Conservation (phyloP, 2,888 invertebrate genomes). For the Patella caerulea region DNA sequence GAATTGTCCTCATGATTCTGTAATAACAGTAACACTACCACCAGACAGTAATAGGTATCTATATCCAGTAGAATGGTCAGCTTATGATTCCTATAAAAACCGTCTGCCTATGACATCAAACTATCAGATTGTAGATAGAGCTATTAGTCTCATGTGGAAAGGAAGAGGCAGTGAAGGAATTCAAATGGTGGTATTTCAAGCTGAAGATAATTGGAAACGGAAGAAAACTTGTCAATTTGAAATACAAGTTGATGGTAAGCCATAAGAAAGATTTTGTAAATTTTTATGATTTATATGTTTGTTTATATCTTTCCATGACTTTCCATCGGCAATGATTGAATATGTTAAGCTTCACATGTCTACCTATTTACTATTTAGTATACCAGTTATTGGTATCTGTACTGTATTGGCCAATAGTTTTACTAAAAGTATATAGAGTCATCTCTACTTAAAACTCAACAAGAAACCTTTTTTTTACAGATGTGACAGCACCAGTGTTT, state of each 20-base stretch:
- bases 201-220: conserved; percentile 50
- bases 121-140: conserved; percentile 43
- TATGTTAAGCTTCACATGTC: too few species aligned
- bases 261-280: too few species aligned
- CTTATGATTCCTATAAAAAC: conserved; percentile 45
- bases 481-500: conserved; percentile 54
- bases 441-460: too few species aligned
- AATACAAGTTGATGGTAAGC: conserved; percentile 53
- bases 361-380: too few species aligned
- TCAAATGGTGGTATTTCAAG: conserved; percentile 54
- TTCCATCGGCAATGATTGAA: too few species aligned
- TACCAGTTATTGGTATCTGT: too few species aligned
- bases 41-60: conserved; percentile 40
- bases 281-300: too few species aligned
- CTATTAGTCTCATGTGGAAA: conserved; percentile 49
- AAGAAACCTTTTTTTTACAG: conserved; percentile 35
- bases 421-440: too few species aligned
- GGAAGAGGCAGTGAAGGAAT: conserved; percentile 47
- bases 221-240: conserved; percentile 53
- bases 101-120: conserved; percentile 48
- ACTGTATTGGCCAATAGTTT: too few species aligned
- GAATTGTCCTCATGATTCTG: conserved; percentile 51
- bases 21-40: conserved; percentile 44
- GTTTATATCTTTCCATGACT: too few species aligned
- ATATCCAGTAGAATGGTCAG: conserved; percentile 42